These are phyloP conservation scores for Nycticorax nycticorax DNA, from an alignment of 2,113 vertebrate species.

Conservation along the genomic window DNA sequence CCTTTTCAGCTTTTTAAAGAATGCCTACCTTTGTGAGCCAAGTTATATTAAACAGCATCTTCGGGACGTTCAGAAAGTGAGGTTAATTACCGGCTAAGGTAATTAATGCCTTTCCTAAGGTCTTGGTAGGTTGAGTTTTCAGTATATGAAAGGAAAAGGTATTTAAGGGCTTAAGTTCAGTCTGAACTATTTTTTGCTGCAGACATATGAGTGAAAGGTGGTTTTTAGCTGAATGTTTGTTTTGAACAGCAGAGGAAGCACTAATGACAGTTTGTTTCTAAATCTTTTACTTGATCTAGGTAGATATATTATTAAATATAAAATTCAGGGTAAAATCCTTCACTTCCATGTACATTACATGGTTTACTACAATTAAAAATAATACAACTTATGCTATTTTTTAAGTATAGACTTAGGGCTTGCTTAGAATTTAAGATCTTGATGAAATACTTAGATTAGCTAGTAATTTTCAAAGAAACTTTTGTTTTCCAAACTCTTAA, in stretches of 20 bases:
- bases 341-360: conserved; percentile 76
- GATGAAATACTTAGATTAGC: not conserved
- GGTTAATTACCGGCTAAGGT: conserved; percentile 10
- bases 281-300: conserved; percentile 42
- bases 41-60: not conserved
- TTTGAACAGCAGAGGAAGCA: conserved; percentile 31
- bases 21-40: conserved; percentile 31
- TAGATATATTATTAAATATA: conserved; percentile 42
- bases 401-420: conserved; percentile 62
- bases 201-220: not conserved
- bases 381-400: conserved; percentile 34
- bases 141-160: conserved; percentile 48
- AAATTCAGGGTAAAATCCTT: conserved; percentile 74
- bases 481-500: conserved; percentile 29
- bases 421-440: conserved; percentile 51
- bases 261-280: conserved; percentile 32
- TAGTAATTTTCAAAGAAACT: conserved; percentile 48
- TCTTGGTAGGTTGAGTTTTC: not conserved
- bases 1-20: conserved; percentile 21
- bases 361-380: conserved; percentile 58
- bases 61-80: not conserved
- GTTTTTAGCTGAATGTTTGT: not conserved
- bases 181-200: conserved; percentile 59
- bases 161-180: conserved; percentile 71
- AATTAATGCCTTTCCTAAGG: conserved; percentile 1